These are phyloP conservation scores for Vulpes vulpes DNA, from an alignment of 2,113 vertebrate genomes.

Conservation along the genomic window DNA sequence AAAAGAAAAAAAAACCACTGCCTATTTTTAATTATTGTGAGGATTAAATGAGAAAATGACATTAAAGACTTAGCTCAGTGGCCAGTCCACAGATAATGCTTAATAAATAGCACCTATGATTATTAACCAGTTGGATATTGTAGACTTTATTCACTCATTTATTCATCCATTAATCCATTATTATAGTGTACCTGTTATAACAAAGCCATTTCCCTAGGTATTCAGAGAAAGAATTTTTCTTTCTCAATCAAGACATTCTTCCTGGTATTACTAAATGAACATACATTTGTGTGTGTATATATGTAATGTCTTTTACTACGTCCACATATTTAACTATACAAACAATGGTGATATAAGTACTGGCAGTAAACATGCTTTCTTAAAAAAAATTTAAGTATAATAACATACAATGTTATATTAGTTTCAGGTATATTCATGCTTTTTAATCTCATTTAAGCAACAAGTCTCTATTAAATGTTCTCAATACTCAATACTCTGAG, in stretches of 20 bases:
- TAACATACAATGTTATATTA: neutral
- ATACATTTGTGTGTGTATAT: neutral
- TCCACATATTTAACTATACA: neutral
- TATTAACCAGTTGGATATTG: neutral
- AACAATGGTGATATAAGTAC: neutral
- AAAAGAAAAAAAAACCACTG: neutral
- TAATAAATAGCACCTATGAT: neutral
- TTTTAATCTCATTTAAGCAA: neutral
- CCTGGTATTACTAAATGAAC: neutral
- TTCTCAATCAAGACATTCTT: neutral
- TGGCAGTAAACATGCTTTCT: neutral
- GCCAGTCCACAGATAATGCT: neutral
- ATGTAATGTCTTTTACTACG: neutral
- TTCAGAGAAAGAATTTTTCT: neutral
- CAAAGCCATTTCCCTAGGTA: neutral
- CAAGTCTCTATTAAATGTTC: neutral
- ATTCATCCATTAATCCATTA: neutral
- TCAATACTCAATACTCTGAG: neutral
- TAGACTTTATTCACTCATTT: neutral
- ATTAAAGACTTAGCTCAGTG: neutral
- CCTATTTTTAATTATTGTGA: neutral
- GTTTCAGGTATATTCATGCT: neutral
- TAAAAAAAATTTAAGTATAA: neutral
- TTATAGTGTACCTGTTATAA: neutral
- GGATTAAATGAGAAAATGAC: conserved; percentile 30